Base-by-base conservation (phyloP, 2,888 invertebrate species). In the Pollenia griseotomentosa region DNA sequence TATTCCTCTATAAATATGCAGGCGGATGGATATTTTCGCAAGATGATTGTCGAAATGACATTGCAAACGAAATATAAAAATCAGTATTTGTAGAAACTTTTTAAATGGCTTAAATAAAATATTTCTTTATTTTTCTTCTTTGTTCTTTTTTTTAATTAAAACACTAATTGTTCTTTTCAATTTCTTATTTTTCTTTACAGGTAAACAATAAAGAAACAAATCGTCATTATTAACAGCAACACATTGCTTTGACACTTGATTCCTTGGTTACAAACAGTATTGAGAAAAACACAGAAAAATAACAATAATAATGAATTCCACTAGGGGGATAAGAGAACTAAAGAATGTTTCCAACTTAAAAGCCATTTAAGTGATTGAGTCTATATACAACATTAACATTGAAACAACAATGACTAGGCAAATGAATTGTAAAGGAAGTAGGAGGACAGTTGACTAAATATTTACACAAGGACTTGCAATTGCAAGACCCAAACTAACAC, bases 351-450 rank as follows among this genome's bases (percentile, higher is more conserved):
- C 51, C 55, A 81, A 55, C 55, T 84, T 84, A 78, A 87, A 87
- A 84, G 84, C 55, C 55, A 81, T 87, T 87, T 87, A 77, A 87
- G 73, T 77, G 65, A 83, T 86, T 79, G 83, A 74, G 74, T 73
- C 48, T 75, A 74, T 70, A 57, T 70, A 55, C 10, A 83, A 68
- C 55, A 61, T 71, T 71, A 73, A 73, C 55, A 74, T 74, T 23
- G 33, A 48, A 79, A 63, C 57, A 79, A 75, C 48, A 83, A 77
- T 77, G 63, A 63, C 42, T 63, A 46, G 44, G n/a, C 70, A 83
- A 63, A 83, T 77, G 70, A 77, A 63, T 83, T 77, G 46, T 55
- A 70, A 55, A 77, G 53, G 61, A 83, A 77, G 83, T 77, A 46
- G 77, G 63, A 75, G 79, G 84, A 55, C 66, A 87, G 78, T 84